Conservation (phyloP, 2,113 vertebrate genomes). For the Paracyprichromis sp. region DNA sequence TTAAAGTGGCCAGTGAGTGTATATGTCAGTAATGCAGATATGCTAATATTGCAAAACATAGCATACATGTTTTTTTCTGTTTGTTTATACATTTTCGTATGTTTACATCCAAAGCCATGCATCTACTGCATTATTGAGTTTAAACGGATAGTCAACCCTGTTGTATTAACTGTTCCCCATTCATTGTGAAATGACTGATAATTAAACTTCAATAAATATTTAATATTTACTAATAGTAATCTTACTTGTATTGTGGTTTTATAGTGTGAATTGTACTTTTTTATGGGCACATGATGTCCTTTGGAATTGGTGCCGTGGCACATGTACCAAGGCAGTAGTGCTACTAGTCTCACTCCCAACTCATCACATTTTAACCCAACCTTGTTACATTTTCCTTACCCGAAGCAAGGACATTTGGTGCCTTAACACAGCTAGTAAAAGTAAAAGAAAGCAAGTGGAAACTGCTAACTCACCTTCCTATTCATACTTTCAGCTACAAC, state of each 20-base stretch:
- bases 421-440: not conserved
- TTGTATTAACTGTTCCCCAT: not conserved
- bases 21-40: not conserved
- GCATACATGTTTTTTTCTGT: not conserved
- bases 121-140: not conserved
- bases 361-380: not conserved
- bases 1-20: not conserved
- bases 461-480: not conserved
- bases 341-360: not conserved
- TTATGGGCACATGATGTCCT: not conserved
- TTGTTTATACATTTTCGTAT: rapidly evolving
- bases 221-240: not conserved
- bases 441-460: not conserved
- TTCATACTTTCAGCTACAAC: not conserved
- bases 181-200: not conserved
- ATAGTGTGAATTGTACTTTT: not conserved
- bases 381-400: not conserved
- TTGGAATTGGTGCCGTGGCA: not conserved
- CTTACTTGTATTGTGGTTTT: rapidly evolving
- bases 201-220: not conserved
- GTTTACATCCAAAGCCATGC: not conserved
- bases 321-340: not conserved
- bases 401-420: rapidly evolving
- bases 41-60: not conserved
- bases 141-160: not conserved